Base-by-base conservation (phyloP, 2,113 vertebrate genomes). In the Eptesicus fuscus region DNA sequence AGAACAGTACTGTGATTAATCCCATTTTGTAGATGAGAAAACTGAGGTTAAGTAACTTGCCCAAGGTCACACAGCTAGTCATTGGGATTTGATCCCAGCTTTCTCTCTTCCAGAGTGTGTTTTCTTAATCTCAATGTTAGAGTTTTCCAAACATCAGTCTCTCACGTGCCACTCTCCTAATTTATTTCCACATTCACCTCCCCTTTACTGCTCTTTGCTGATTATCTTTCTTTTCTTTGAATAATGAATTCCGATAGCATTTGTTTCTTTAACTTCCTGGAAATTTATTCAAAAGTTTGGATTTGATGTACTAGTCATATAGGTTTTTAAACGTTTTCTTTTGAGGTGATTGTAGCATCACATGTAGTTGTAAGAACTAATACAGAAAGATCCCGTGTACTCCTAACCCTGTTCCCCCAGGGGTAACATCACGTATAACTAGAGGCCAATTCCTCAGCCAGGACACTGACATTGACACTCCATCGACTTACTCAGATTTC, bases 401-500 rank as follows among this genome's bases (percentile, higher is more conserved):
- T 51, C 8, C 76, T 49, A 3, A 20, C 47, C 37, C 5, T 0
- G 30, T 16, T 23, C 14, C 6, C 63, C 77, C 40, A 22, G 9
- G 2, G n/a, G 53, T 3, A 53, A 42, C n/a, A 0, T 5, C 12
- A 5, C 2, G 22, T 1, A 0, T 40, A 18, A 40, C 8, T 35
- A 11, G 23, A 53, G 25, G 5, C 2, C 17, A 61, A 3, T 0
- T 7, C n/a, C 53, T 30, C 30, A 20, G 17, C 16, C 14, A 40
- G 56, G 16, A 94, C 70, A 63, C 2, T 9, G 18, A 23, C 18
- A 4, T 2, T 2, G 14, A 10, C 0, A 9, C 28, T 9, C 5
- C 10, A 2, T 1, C 0, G 4, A 9, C n/a, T 1, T 14, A 0
- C 3, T 44, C 17, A 11, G 3, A 56, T 12, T 6, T 49, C 47